Percentiles rank a stretch among this genome's conserved stretches.
Conservation (phyloP, 1,140 invertebrate species). For the Tribolium castaneum region DNA sequence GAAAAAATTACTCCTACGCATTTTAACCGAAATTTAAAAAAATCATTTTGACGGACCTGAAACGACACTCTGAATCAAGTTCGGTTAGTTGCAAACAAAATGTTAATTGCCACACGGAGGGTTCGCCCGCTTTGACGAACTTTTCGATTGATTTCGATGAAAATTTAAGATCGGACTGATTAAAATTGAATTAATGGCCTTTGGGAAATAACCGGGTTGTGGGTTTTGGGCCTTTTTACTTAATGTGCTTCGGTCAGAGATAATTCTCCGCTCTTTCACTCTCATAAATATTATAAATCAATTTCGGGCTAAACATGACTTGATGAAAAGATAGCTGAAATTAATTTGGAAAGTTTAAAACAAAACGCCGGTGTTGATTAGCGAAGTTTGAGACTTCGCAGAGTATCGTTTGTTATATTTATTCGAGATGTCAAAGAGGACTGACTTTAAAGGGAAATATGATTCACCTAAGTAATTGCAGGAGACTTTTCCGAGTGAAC, state of each 20-base stretch:
- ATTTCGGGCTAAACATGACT: not conserved
- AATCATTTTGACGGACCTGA: not conserved
- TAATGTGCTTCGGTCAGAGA: not conserved
- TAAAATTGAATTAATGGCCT: not conserved
- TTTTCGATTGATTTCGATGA: not conserved
- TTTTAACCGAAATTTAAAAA: not conserved
- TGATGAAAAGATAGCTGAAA: not conserved
- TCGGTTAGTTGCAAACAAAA: not conserved
- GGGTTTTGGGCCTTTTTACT: not conserved
- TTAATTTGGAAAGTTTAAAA: not conserved
- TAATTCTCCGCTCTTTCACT: not conserved
- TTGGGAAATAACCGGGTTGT: not conserved
- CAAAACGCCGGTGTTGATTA: constrained; percentile 9
- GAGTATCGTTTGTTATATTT: not conserved
- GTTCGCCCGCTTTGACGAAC: not conserved
- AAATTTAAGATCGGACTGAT: not conserved
- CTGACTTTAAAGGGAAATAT: constrained; percentile 12
- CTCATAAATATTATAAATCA: not conserved
- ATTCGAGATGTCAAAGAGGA: not conserved
- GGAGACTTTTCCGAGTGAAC: not conserved
- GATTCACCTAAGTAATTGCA: not conserved
- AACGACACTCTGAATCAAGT: not conserved
- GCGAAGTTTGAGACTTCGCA: not conserved
- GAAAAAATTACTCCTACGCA: constrained; percentile 25
- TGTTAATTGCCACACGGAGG: not conserved